Conservation (phyloP, 2,888 invertebrate species). For the Acronicta leporina region DNA sequence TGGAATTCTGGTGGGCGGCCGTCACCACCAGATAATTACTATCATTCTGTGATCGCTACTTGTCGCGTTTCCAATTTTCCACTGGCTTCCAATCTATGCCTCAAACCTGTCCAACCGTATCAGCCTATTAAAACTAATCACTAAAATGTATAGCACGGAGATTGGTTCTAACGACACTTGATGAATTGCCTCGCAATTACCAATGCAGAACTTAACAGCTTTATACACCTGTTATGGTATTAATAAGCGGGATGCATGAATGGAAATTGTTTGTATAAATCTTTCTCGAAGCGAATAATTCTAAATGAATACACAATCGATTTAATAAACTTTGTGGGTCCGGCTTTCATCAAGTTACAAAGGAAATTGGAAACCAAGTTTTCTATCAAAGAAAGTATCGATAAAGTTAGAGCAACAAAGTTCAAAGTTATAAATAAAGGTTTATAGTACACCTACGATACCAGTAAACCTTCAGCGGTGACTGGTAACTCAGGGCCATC, state of each 20-base stretch:
- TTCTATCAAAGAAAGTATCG: slow-evolving; percentile 54
- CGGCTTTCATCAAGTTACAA: slow-evolving; percentile 15
- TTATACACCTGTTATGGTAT: slow-evolving; percentile 37
- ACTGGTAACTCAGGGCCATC: slow-evolving; percentile 66
- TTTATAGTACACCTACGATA: slow-evolving; percentile 58
- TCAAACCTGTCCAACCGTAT: slow-evolving; percentile 48
- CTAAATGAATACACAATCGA: slow-evolving; percentile 15
- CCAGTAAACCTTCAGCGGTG: slow-evolving; percentile 60
- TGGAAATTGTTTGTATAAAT: slow-evolving; percentile 37
- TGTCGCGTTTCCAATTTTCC: slow-evolving; percentile 57
- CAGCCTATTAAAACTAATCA: slow-evolving; percentile 43
- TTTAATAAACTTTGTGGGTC: slow-evolving; percentile 17
- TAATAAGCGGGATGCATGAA: slow-evolving; percentile 34
- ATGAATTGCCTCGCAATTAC: slow-evolving; percentile 47
- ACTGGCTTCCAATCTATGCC: slow-evolving; percentile 48
- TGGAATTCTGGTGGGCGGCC: slow-evolving; percentile 67
- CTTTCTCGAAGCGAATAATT: slow-evolving; percentile 27
- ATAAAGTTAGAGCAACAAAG: slow-evolving; percentile 48
- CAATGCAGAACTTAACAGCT: slow-evolving; percentile 39
- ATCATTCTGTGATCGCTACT: slow-evolving; percentile 63
- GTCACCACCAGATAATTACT: slow-evolving; percentile 62
- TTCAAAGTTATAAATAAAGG: slow-evolving; percentile 50
- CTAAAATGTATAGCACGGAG: slow-evolving; percentile 39
- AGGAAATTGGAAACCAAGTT: slow-evolving; percentile 43
- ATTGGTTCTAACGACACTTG: slow-evolving; percentile 45